phyloP scores from a whole-genome alignment of 2,797 vertebrate species.

The Pseudochromis fuscus region DNA sequence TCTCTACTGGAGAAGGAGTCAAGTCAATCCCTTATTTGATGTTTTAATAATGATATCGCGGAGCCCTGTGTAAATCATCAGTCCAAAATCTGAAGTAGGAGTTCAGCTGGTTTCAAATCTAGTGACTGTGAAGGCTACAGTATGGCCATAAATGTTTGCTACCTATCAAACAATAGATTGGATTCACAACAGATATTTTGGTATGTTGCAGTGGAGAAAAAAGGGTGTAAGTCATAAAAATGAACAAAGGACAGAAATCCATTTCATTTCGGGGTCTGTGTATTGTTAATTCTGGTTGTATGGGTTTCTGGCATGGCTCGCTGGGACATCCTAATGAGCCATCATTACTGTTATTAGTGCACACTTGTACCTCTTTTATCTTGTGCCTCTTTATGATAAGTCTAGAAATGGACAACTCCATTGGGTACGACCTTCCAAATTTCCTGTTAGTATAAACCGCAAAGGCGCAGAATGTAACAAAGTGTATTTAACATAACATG shows the following conservation, averaged over 20 bases:
- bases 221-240: too few relatives aligned
- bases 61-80: background rate
- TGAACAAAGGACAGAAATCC: too few relatives aligned
- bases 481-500: background rate
- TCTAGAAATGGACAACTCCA: background rate
- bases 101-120: background rate
- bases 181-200: too few relatives aligned
- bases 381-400: too few relatives aligned
- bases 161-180: background rate
- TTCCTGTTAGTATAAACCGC: background rate
- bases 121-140: constrained; percentile 5
- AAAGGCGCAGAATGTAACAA: background rate
- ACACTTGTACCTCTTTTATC: background rate
- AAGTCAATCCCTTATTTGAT: background rate
- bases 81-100: constrained; percentile 8
- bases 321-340: background rate
- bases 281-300: too few relatives aligned
- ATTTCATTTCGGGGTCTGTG: too few relatives aligned
- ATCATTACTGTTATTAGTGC: background rate
- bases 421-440: too few relatives aligned
- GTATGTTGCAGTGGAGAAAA: too few relatives aligned
- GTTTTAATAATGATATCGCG: background rate
- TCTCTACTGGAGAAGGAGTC: background rate
- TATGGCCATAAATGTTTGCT: constrained; percentile 3
- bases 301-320: too few relatives aligned